phyloP scores from a whole-genome alignment of 1,140 invertebrate species.

The roundworm (Caenorhabditis elegans) region WBcel235 BX284605.5:2873501-2874000 shows the following conservation, averaged over 20 bases:
- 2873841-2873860: constrained; percentile 20
- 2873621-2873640: too few species aligned
- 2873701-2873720: constrained; percentile 82
- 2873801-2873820: constrained; percentile 5
- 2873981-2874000: too few species aligned
- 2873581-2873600: too few species aligned
- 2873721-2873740: constrained; percentile 75
- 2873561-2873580: too few species aligned
- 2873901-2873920: constrained; percentile 76
- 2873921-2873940: constrained; percentile 70
- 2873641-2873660: too few species aligned
- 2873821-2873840: background rate
- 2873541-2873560: too few species aligned
- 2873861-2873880: constrained; percentile 66
- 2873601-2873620: too few species aligned
- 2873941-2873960: background rate
- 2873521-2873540: too few species aligned
- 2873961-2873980: background rate
- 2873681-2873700: constrained; percentile 26
- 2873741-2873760: constrained; percentile 73
- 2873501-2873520: too few species aligned
- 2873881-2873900: constrained; percentile 77
- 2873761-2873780: background rate
- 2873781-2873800: background rate
- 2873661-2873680: background rate